Conservation (phyloP, 1,140 invertebrate species). For the Temnothorax longispinosus region DNA sequence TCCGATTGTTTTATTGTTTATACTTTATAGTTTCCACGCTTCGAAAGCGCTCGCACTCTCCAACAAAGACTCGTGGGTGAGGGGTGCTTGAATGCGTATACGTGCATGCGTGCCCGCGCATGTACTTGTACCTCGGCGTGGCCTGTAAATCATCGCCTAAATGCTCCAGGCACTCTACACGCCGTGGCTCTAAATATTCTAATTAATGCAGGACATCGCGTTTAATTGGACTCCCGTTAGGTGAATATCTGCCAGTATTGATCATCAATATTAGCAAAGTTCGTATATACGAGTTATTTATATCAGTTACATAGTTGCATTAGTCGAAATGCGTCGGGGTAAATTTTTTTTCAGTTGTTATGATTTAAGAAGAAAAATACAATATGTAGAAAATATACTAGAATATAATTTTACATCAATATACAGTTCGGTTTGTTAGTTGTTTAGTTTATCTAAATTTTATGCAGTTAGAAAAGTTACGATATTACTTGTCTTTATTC, state of each 20-base stretch:
- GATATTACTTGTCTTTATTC: not conserved
- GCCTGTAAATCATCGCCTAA: conserved; percentile 75
- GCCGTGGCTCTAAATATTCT: conserved; percentile 67
- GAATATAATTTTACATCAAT: conserved; percentile 14
- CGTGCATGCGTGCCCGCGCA: conserved; percentile 17
- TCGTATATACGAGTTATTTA: not conserved
- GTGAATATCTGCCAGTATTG: not conserved
- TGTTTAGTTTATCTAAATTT: conserved; percentile 1
- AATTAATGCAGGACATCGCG: conserved; percentile 61
- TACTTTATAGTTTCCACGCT: conserved; percentile 74
- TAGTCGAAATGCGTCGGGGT: not conserved
- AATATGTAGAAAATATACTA: not conserved
- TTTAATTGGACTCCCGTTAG: not conserved
- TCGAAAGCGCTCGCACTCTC: conserved; percentile 65
- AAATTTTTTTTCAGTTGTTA: not conserved
- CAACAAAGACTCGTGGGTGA: conserved; percentile 62
- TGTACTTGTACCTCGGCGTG: not conserved
- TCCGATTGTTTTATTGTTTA: conserved; percentile 75
- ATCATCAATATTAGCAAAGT: not conserved
- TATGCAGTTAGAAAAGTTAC: not conserved
- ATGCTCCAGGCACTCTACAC: conserved; percentile 55
- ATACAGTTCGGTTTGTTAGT: not conserved
- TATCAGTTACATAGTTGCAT: not conserved
- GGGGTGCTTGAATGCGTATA: conserved; percentile 14
- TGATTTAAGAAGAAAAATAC: not conserved